A percentile compares a stretch with the other conserved stretches of the same genome.
Evolutionary conservation across 2,113 vertebrate species (phyloP).

Genomic region (Halcyon malimbica): DNA sequence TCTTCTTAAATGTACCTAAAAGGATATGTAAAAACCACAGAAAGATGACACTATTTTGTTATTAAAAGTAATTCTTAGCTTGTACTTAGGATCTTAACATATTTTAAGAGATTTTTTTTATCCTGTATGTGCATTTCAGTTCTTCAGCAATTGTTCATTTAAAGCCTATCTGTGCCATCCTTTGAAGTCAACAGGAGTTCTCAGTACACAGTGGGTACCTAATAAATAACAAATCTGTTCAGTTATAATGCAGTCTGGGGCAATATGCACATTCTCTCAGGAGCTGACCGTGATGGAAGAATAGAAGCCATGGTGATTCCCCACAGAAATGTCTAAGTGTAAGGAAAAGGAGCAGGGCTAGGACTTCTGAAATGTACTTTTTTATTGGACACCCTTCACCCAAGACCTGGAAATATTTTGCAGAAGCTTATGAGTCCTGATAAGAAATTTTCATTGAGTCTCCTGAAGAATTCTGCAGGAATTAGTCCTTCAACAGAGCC

Average conservation of each 20-base stretch:
- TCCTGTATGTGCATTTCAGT: background rate
- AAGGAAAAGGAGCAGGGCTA: background rate
- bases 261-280: background rate
- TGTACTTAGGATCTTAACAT: background rate
- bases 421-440: background rate
- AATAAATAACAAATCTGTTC: background rate
- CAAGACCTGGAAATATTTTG: background rate
- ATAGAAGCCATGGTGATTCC: background rate
- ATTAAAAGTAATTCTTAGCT: background rate
- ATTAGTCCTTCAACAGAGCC: background rate
- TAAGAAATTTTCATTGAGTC: background rate
- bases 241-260: background rate
- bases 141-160: background rate
- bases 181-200: background rate
- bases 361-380: background rate
- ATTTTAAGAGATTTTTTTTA: background rate
- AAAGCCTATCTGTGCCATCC: background rate
- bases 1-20: background rate
- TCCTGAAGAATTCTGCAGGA: background rate
- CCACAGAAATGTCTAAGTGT: background rate
- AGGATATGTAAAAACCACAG: background rate
- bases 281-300: background rate
- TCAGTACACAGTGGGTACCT: background rate
- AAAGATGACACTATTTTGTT: background rate
- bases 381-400: background rate